Evolutionary conservation across 2,888 invertebrate genomes (phyloP).

Genomic region (Brachypterus glaber): DNA sequence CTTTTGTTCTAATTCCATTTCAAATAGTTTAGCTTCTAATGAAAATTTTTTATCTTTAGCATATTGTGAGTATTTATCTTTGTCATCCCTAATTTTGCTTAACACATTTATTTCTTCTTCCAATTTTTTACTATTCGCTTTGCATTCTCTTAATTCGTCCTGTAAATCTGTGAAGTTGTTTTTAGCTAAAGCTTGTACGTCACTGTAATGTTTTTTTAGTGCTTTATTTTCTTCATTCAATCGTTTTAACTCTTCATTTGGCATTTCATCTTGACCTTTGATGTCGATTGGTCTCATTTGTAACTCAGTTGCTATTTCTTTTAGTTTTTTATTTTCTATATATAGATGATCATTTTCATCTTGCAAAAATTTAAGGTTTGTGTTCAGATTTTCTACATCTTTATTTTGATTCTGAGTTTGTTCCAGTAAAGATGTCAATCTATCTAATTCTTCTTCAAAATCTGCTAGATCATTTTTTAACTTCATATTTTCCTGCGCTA

Average conservation of each 20-base stretch:
- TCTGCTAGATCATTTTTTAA: conserved; percentile 23
- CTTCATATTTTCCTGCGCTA: conserved; percentile 14
- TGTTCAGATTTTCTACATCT: conserved; percentile 8
- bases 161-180: conserved; percentile 33
- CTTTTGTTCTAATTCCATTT: too few relatives aligned
- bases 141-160: conserved; percentile 26
- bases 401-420: conserved; percentile 16
- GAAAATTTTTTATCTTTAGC: conserved; percentile 1
- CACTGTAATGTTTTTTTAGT: conserved; percentile 30
- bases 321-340: too few relatives aligned
- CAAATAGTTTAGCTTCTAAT: too few relatives aligned
- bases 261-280: too few relatives aligned
- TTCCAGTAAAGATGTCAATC: too few relatives aligned
- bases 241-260: conserved; percentile 3
- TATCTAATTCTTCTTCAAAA: not conserved
- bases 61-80: conserved; percentile 2
- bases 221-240: conserved; percentile 29
- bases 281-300: not conserved
- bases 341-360: conserved; percentile 9
- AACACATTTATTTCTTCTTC: conserved; percentile 22
- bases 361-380: conserved; percentile 10
- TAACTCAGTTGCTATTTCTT: too few relatives aligned
- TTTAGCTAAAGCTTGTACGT: conserved; percentile 35
- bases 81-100: conserved; percentile 3
- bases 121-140: conserved; percentile 23